Evolutionary conservation across 2,888 invertebrate species (phyloP).

Genomic region (Endomychus coccineus): DNA sequence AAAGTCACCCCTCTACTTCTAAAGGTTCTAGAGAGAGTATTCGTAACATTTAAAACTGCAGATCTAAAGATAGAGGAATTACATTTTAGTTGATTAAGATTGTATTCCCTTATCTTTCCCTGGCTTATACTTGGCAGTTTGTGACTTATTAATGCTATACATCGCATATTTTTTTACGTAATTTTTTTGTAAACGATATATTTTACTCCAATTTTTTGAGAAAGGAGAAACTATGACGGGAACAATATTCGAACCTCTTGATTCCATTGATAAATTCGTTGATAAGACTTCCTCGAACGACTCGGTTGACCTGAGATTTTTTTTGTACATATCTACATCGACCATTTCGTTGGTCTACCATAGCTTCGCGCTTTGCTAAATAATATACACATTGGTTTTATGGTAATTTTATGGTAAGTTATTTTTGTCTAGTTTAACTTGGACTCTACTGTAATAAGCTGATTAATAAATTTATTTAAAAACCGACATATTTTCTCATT

Average conservation of each 20-base stretch:
- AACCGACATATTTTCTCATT: too few relatives aligned
- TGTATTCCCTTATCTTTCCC: conserved; percentile 14
- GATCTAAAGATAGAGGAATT: too few relatives aligned
- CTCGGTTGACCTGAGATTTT: conserved; percentile 38
- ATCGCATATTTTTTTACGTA: conserved; percentile 30
- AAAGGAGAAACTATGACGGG: conserved; percentile 24
- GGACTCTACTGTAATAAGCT: too few relatives aligned
- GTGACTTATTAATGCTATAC: conserved; percentile 27
- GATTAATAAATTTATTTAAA: too few relatives aligned
- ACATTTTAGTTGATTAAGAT: conserved; percentile 27
- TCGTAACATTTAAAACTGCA: too few relatives aligned
- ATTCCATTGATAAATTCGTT: conserved; percentile 25
- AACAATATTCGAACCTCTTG: conserved; percentile 33
- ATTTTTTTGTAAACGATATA: conserved; percentile 22
- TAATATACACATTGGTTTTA: conserved; percentile 13
- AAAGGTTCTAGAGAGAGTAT: too few relatives aligned
- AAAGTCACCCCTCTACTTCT: too few relatives aligned
- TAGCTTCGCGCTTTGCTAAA: conserved; percentile 27
- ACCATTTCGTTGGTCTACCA: conserved; percentile 33
- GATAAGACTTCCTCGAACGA: conserved; percentile 38
- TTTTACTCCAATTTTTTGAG: conserved; percentile 29
- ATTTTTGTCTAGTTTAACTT: conserved; percentile 32
- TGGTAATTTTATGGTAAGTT: conserved; percentile 11
- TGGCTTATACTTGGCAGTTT: conserved; percentile 12
- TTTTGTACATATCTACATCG: conserved; percentile 43